These are phyloP conservation scores for Anoplolepis gracilipes DNA, from an alignment of 1,140 invertebrate genomes.

Conservation along the genomic window DNA sequence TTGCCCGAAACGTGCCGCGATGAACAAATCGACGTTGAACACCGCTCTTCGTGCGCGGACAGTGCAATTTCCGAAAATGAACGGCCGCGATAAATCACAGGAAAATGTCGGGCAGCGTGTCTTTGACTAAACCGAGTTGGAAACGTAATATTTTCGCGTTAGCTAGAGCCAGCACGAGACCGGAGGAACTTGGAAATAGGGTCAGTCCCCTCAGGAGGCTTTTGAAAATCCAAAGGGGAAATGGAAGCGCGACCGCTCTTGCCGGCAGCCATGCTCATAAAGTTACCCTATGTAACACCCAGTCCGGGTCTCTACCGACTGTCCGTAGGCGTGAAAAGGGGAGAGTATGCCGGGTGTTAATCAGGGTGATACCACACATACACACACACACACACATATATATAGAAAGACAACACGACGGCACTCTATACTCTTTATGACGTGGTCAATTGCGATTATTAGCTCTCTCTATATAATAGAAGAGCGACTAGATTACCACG, in stretches of 20 bases:
- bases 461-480: not conserved
- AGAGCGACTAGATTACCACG: not conserved
- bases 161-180: not conserved
- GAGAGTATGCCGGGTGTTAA: slow-evolving; percentile 42
- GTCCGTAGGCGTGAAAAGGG: slow-evolving; percentile 45
- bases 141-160: slow-evolving; percentile 62
- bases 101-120: slow-evolving; percentile 37
- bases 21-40: slow-evolving; percentile 44
- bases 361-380: slow-evolving; percentile 31
- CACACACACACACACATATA: not conserved
- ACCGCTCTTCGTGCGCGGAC: slow-evolving; percentile 25
- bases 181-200: slow-evolving; percentile 49
- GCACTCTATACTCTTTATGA: not conserved
- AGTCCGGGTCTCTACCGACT: slow-evolving; percentile 18
- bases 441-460: slow-evolving; percentile 34
- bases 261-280: slow-evolving; percentile 46
- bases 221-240: slow-evolving; percentile 53
- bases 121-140: slow-evolving; percentile 60
- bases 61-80: slow-evolving; percentile 43
- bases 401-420: not conserved
- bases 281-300: slow-evolving; percentile 52
- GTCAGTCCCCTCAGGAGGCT: slow-evolving; percentile 58
- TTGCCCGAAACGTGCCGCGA: slow-evolving; percentile 25
- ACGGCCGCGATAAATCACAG: slow-evolving; percentile 50
- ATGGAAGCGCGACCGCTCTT: slow-evolving; percentile 20